Evolutionary conservation across 2,113 vertebrate species (phyloP), one percentile per base, ranked within the genome.

Genomic region (Gopherus flavomarginatus): DNA sequence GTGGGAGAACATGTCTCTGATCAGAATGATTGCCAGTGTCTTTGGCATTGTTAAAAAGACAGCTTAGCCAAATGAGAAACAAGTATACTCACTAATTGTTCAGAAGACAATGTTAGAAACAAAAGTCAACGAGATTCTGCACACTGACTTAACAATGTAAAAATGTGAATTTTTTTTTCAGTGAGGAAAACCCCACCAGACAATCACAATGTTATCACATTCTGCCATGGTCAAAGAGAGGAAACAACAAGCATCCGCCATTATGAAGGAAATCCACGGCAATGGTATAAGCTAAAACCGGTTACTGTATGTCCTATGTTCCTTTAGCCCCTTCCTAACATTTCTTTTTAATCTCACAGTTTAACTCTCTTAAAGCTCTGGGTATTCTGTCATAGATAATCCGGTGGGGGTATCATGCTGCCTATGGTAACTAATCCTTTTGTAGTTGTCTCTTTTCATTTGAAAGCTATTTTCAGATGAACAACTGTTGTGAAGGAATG

Each of bases 261-360:
- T 99, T 98, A 98, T 99, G 97, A 99, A 98, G 97, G 99, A 99
- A 97, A 98, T 99, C 97, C 99, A 99, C 69, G 98, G 97, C 96
- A 98, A 98, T 95, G 99, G 99, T 98, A 99, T 97, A 98, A 94
- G 89, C 93, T 96, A 93, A 95, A 87, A 79, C 26, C 84, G 89
- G 42, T 56, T 92, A 85, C 56, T 96, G 80, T 93, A 86, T 86
- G 83, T 89, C 89, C 94, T 89, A 85, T 72, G 42, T 94, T 84
- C 54, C 84, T 87, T 53, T 52, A 93, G 85, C 65, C 19, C 50
- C 86, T 91, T 89, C 65, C 87, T 96, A 95, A 91, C 62, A 49
- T 56, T 86, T 80, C 91, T 95, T 95, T 97, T 98, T 95, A 96
- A 92, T 96, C 85, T 95, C 50, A 93, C 91, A 89, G 88, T 97